A percentile compares a stretch with the other conserved stretches of the same genome.
phyloP scores from a whole-genome alignment of 2,888 invertebrate species.

The Brenthis daphne region DNA sequence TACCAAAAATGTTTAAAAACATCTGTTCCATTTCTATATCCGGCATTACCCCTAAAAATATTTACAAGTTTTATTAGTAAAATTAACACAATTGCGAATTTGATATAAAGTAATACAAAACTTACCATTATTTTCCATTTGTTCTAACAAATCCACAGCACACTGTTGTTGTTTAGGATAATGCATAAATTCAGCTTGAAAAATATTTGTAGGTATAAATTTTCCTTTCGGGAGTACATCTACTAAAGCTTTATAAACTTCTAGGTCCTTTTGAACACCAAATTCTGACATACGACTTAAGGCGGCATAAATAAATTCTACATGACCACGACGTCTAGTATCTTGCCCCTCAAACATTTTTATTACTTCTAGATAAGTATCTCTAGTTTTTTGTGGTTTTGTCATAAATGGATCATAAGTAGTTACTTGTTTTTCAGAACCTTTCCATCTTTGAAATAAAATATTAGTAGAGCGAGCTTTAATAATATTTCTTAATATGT shows the following conservation, averaged over 20 bases:
- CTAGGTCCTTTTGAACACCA: conserved; percentile 92
- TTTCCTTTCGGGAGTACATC: conserved; percentile 94
- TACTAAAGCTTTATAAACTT: conserved; percentile 92
- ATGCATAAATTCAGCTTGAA: conserved; percentile 95
- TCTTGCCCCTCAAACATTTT: conserved; percentile 87
- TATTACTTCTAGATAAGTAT: conserved; percentile 87
- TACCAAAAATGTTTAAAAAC: conserved; percentile 92
- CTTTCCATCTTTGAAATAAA: conserved; percentile 63
- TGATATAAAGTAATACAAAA: conserved; percentile 25
- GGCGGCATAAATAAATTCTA: conserved; percentile 96
- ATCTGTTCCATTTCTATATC: conserved; percentile 94
- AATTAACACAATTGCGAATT: no score
- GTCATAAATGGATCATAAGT: conserved; percentile 74
- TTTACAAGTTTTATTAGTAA: not conserved
- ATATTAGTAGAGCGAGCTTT: conserved; percentile 51
- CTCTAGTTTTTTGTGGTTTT: conserved; percentile 82
- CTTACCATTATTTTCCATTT: conserved; percentile 96
- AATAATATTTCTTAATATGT: conserved; percentile 59
- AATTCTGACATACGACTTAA: conserved; percentile 94
- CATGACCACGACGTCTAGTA: conserved; percentile 90
- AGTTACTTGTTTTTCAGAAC: conserved; percentile 64
- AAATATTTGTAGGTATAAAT: conserved; percentile 90
- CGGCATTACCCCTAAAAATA: conserved; percentile 89
- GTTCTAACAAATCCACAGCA: conserved; percentile 92
- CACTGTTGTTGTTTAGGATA: conserved; percentile 98